phyloP scores from a whole-genome alignment of 2,888 invertebrate genomes.

The Dorcus hopei region DNA sequence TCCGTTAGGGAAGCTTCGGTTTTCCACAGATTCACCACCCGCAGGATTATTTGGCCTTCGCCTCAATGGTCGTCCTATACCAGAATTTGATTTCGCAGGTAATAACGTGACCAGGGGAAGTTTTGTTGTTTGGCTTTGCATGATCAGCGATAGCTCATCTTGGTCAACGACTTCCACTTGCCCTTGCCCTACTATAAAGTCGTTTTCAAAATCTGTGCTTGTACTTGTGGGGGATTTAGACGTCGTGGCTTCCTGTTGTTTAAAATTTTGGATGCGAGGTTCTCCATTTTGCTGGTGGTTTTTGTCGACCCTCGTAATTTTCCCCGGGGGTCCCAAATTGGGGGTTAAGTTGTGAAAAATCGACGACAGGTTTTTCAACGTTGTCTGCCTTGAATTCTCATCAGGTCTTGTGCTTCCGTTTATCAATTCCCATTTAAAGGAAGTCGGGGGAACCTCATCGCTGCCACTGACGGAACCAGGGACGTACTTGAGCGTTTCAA shows the following conservation, averaged over 20 bases:
- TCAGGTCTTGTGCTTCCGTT: conserved; percentile 45
- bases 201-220: neutral
- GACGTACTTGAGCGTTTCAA: conserved; percentile 37
- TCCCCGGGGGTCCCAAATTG: conserved; percentile 42
- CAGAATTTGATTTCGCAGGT: conserved; percentile 77
- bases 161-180: conserved; percentile 45
- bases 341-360: conserved; percentile 63
- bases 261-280: neutral
- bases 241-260: neutral
- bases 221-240: neutral
- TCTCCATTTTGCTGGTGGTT: neutral
- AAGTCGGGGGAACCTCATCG: conserved; percentile 34
- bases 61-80: conserved; percentile 67
- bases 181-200: conserved; percentile 37
- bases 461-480: conserved; percentile 22
- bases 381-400: conserved; percentile 34
- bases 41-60: conserved; percentile 55
- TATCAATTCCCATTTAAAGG: conserved; percentile 58
- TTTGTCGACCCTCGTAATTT: neutral
- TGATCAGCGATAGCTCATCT: conserved; percentile 41
- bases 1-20: conserved; percentile 39
- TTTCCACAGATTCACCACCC: conserved; percentile 39
- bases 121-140: conserved; percentile 38
- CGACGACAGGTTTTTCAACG: conserved; percentile 59
- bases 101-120: conserved; percentile 62